These are phyloP conservation scores for Scomberomorus guttatus DNA, from an alignment of 2,797 vertebrate species.

Conservation along the genomic window DNA sequence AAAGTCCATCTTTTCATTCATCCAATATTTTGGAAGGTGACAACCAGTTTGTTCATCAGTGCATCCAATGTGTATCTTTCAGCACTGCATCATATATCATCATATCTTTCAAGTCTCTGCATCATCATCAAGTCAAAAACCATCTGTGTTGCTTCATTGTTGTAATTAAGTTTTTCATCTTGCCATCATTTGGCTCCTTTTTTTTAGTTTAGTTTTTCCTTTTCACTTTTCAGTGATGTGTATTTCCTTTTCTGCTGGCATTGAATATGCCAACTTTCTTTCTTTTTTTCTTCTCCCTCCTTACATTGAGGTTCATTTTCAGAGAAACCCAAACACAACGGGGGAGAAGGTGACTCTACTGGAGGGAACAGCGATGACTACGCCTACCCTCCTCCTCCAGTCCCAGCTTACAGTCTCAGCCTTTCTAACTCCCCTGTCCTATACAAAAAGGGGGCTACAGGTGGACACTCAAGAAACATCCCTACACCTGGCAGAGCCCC, in stretches of 20 bases:
- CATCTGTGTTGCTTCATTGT: neutral
- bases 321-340: conserved; percentile 31
- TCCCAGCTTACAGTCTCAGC: conserved; percentile 67
- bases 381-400: conserved; percentile 68
- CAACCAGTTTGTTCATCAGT: neutral
- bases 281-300: conserved; percentile 19
- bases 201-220: neutral
- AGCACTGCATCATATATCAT: no score
- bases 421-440: conserved; percentile 65
- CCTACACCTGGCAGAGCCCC: conserved; percentile 37
- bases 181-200: neutral
- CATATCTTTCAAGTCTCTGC: neutral
- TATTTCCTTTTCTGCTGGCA: neutral
- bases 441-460: conserved; percentile 24
- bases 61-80: neutral
- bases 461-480: conserved; percentile 41
- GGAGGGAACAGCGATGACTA: conserved; percentile 66
- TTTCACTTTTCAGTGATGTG: neutral
- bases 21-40: neutral
- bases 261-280: neutral
- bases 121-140: neutral
- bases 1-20: conserved; percentile 1
- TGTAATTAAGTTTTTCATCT: neutral
- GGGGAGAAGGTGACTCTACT: neutral
- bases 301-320: conserved; percentile 32